Conservation (phyloP, 2,797 vertebrate genomes). For the Enteromius anoplus region DNA sequence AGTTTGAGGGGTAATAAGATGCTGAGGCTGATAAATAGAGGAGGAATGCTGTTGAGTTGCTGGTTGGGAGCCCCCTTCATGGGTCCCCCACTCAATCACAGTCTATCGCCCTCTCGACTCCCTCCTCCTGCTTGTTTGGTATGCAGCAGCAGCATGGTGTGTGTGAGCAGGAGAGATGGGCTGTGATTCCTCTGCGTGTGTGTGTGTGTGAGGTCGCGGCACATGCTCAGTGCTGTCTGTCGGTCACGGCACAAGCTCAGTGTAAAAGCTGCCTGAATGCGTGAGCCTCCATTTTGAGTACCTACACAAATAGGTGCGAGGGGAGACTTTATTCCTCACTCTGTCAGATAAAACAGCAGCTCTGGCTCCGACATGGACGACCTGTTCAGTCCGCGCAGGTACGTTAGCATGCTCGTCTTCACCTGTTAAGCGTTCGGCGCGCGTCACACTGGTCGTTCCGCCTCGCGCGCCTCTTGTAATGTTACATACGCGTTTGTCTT, state of each 20-base stretch:
- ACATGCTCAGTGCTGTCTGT: conserved; percentile 95
- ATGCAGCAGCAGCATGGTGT: conserved; percentile 77
- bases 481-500: conserved; percentile 28
- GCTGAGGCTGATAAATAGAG: conserved; percentile 11
- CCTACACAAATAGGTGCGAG: conserved; percentile 81
- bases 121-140: conserved; percentile 77
- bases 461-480: conserved; percentile 51
- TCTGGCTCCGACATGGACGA: conserved; percentile 93
- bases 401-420: conserved; percentile 79
- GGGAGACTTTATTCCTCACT: conserved; percentile 70
- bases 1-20: conserved; percentile 10
- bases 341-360: conserved; percentile 77
- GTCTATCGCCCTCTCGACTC: conserved; percentile 65
- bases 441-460: conserved; percentile 55
- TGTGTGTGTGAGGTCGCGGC: conserved; percentile 88
- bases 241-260: conserved; percentile 96
- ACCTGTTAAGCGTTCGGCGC: conserved; percentile 64
- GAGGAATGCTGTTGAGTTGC: conserved; percentile 50
- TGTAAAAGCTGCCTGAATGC: conserved; percentile 87
- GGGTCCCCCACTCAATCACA: conserved; percentile 66
- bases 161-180: conserved; percentile 81
- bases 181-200: conserved; percentile 70
- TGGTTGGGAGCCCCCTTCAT: conserved; percentile 64
- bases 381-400: conserved; percentile 95
- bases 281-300: conserved; percentile 98